These are phyloP conservation scores for Cirrhinus molitorella DNA, from an alignment of 2,797 vertebrate genomes.

Conservation along the genomic window DNA sequence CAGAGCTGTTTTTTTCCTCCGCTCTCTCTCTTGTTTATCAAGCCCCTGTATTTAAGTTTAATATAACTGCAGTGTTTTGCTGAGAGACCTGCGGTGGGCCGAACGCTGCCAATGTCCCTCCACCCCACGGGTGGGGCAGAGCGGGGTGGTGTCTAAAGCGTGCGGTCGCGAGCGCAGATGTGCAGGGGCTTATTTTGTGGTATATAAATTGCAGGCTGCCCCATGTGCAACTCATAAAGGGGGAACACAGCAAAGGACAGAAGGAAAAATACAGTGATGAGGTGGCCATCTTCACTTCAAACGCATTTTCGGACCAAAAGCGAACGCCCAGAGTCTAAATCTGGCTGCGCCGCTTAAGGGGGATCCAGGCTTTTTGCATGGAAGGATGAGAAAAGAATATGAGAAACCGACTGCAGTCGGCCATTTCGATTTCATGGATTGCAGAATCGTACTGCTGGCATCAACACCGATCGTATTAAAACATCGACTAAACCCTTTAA, in stretches of 20 bases:
- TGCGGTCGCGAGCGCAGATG: conserved; percentile 84
- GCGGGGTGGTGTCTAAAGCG: conserved; percentile 75
- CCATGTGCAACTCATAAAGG: conserved; percentile 81
- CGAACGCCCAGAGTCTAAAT: conserved; percentile 41
- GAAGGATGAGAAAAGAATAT: conserved; percentile 30
- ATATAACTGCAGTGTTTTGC: conserved; percentile 87
- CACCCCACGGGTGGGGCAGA: conserved; percentile 82
- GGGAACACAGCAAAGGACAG: conserved; percentile 85
- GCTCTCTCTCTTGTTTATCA: conserved; percentile 85
- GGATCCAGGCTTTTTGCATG: conserved; percentile 26
- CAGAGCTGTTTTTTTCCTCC: conserved; percentile 44
- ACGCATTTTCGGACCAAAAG: conserved; percentile 68
- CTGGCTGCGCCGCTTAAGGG: conserved; percentile 28
- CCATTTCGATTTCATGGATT: conserved; percentile 14
- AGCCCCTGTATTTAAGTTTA: conserved; percentile 90
- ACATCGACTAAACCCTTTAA: too few relatives aligned
- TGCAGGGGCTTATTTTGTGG: conserved; percentile 87
- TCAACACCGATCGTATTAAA: background rate
- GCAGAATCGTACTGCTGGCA: background rate
- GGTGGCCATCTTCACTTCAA: conserved; percentile 84
- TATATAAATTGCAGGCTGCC: conserved; percentile 85
- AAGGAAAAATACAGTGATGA: conserved; percentile 82
- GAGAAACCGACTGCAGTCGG: background rate
- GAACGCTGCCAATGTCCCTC: conserved; percentile 84
- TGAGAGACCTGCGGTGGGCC: conserved; percentile 84